These are phyloP conservation scores for Macrocentrus cingulum DNA, from an alignment of 1,140 invertebrate genomes.

Conservation along the genomic window DNA sequence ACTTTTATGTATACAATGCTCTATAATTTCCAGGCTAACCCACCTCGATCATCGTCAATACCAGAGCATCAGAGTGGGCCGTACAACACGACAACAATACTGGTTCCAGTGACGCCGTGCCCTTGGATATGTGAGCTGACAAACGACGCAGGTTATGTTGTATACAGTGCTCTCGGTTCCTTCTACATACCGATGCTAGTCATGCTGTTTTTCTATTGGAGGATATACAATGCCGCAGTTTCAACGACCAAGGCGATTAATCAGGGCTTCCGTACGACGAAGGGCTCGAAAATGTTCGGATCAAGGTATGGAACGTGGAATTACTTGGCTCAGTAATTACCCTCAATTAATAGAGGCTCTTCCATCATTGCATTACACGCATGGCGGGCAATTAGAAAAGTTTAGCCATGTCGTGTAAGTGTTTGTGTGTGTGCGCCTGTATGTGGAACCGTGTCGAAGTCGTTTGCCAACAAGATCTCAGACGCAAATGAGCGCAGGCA, in stretches of 20 bases:
- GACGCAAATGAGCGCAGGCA: conserved; percentile 1
- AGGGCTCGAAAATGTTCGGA: conserved; percentile 62
- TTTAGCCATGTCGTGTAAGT: too few species aligned
- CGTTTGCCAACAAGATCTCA: too few species aligned
- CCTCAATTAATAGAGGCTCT: background rate
- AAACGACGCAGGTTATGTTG: conserved; percentile 81
- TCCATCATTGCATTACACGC: background rate
- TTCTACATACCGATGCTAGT: conserved; percentile 96
- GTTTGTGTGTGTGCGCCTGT: too few species aligned
- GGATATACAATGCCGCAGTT: conserved; percentile 90
- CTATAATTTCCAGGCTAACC: conserved; percentile 37
- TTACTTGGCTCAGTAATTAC: conserved; percentile 8
- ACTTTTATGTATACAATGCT: too few species aligned
- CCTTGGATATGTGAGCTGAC: conserved; percentile 87
- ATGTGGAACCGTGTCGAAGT: too few species aligned
- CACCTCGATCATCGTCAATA: conserved; percentile 33
- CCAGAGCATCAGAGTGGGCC: conserved; percentile 39
- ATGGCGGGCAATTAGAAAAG: too few species aligned
- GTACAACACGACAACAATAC: conserved; percentile 47
- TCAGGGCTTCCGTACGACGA: conserved; percentile 90
- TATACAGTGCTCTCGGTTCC: conserved; percentile 84
- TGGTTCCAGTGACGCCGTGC: conserved; percentile 61
- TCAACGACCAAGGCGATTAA: conserved; percentile 88
- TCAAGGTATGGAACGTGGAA: conserved; percentile 40
- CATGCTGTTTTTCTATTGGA: conserved; percentile 96